A percentile compares a stretch with the other conserved stretches of the same genome.
These are phyloP conservation scores for Origma solitaria DNA, from an alignment of 2,113 vertebrate species.

Conservation along the genomic window DNA sequence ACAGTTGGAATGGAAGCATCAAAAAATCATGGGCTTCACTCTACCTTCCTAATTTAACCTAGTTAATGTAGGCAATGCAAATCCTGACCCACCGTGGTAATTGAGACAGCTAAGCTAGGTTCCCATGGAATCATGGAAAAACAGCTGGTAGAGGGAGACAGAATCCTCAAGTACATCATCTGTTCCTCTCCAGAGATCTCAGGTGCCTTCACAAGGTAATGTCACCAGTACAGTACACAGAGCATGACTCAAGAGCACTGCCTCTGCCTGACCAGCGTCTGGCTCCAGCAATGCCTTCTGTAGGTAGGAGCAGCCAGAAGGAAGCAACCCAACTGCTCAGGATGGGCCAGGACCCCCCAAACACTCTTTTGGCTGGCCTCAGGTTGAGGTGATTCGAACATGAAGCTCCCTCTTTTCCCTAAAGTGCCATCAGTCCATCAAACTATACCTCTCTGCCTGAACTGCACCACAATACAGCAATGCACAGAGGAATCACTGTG, in stretches of 20 bases:
- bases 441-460: neutral
- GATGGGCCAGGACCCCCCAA: neutral
- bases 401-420: neutral
- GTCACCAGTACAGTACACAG: neutral
- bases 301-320: neutral
- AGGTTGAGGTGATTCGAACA: accelerated
- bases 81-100: neutral
- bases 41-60: neutral
- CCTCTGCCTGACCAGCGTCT: neutral
- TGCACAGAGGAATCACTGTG: neutral
- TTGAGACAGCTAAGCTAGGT: neutral
- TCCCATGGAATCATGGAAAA: neutral
- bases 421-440: neutral
- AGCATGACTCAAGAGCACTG: neutral
- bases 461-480: neutral
- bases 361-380: neutral
- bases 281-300: neutral
- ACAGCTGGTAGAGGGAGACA: neutral
- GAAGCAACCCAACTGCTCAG: neutral
- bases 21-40: neutral
- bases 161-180: neutral
- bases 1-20: neutral
- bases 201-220: neutral
- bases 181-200: neutral
- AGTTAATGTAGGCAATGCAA: neutral